These are phyloP conservation scores for Hyperopisus bebe DNA, from an alignment of 2,113 vertebrate species.

Conservation along the genomic window DNA sequence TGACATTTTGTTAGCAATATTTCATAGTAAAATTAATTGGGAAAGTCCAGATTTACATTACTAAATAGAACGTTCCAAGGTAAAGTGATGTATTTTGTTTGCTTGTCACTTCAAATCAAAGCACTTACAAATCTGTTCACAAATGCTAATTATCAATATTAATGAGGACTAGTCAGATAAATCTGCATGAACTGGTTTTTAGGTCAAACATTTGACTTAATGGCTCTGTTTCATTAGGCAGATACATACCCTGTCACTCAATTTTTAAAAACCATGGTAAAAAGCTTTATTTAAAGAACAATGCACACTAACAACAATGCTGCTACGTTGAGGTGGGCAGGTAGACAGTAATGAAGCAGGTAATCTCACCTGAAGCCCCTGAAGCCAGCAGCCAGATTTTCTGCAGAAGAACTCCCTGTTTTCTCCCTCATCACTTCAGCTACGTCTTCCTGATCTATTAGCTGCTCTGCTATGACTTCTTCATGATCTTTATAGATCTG, in stretches of 20 bases:
- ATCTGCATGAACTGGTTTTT: background rate
- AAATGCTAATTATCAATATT: background rate
- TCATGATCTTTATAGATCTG: background rate
- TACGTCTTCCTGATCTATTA: background rate
- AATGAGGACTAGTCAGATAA: background rate
- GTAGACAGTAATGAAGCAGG: background rate
- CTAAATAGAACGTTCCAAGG: background rate
- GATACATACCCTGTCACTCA: background rate
- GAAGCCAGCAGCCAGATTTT: background rate
- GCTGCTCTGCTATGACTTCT: background rate
- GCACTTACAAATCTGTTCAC: background rate
- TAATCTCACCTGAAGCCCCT: background rate
- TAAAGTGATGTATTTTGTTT: background rate
- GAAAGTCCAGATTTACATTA: background rate
- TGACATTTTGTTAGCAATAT: background rate
- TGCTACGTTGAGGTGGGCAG: background rate
- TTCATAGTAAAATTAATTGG: background rate
- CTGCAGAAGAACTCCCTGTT: background rate
- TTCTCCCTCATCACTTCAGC: background rate
- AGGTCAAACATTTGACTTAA: background rate
- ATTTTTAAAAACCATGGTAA: background rate
- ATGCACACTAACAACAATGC: background rate
- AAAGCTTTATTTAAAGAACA: background rate
- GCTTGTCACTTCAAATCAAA: background rate
- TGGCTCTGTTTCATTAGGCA: background rate